phyloP scores from a whole-genome alignment of 2,888 invertebrate species.

The Acrobasis suavella region DNA sequence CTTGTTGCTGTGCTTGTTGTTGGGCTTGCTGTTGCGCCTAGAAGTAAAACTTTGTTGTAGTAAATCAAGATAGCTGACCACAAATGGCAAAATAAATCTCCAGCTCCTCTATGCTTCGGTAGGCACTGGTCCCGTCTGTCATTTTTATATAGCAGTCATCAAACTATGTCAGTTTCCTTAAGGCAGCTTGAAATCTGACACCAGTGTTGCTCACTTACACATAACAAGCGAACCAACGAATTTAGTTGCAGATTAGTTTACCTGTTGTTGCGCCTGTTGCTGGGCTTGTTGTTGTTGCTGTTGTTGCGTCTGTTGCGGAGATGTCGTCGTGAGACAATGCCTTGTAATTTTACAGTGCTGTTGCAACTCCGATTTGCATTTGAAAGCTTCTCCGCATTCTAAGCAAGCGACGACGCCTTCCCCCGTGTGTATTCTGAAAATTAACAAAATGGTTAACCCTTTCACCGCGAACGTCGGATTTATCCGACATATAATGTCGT shows the following conservation, averaged over 20 bases:
- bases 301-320: slow-evolving; percentile 43
- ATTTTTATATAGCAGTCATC: too few relatives aligned
- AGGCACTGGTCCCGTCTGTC: too few relatives aligned
- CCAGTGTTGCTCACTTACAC: too few relatives aligned
- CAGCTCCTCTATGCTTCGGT: too few relatives aligned
- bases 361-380: slow-evolving; percentile 86
- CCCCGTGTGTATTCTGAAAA: slow-evolving; percentile 86
- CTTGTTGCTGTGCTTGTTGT: slow-evolving; percentile 45
- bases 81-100: too few relatives aligned
- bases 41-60: slow-evolving; percentile 9
- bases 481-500: too few relatives aligned
- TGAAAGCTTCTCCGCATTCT: slow-evolving; percentile 90
- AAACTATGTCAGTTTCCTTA: too few relatives aligned
- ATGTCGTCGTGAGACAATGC: slow-evolving; percentile 54
- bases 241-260: not conserved
- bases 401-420: slow-evolving; percentile 88
- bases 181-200: too few relatives aligned
- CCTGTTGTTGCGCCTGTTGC: slow-evolving; percentile 58
- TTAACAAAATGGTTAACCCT: not conserved
- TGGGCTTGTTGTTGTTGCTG: slow-evolving; percentile 60
- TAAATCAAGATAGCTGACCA: slow-evolving; percentile 2
- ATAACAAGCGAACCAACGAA: too few relatives aligned
- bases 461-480: too few relatives aligned
- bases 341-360: slow-evolving; percentile 85
- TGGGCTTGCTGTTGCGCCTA: slow-evolving; percentile 54